These are phyloP conservation scores for Drosophila nr. fundita DNA, from an alignment of 2,888 invertebrate species.

Conservation along the genomic window DNA sequence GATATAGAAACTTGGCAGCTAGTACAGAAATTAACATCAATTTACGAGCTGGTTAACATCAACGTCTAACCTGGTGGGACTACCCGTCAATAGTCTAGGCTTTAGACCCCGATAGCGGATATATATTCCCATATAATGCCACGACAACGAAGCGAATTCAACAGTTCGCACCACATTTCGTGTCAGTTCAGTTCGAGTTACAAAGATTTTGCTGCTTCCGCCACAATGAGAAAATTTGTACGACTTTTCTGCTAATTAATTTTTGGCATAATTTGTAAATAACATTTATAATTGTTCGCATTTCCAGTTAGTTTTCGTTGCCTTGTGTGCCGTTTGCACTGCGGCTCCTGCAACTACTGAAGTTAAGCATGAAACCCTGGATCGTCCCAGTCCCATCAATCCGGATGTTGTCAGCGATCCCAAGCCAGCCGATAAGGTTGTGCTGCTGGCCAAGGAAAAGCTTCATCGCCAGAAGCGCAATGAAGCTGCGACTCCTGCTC, in stretches of 20 bases:
- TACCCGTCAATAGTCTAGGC: slow-evolving; percentile 17
- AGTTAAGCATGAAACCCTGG: slow-evolving; percentile 28
- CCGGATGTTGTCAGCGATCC: slow-evolving; percentile 76
- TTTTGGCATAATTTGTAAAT: background rate
- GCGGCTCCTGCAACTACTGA: slow-evolving; percentile 70
- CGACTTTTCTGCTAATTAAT: slow-evolving; percentile 15
- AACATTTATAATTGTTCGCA: background rate
- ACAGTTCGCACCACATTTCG: slow-evolving; percentile 49
- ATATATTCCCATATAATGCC: slow-evolving; percentile 54
- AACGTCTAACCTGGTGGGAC: slow-evolving; percentile 41
- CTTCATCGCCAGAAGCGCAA: slow-evolving; percentile 65
- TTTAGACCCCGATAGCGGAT: background rate
- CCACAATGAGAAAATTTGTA: slow-evolving; percentile 47
- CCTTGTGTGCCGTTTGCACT: slow-evolving; percentile 62
- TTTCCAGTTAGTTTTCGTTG: slow-evolving; percentile 69
- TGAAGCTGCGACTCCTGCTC: background rate
- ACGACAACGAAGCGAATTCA: slow-evolving; percentile 18
- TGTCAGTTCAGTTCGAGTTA: slow-evolving; percentile 28
- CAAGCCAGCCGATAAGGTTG: slow-evolving; percentile 58
- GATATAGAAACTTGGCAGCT: slow-evolving; percentile 52
- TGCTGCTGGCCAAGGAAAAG: slow-evolving; percentile 17
- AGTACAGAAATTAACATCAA: slow-evolving; percentile 73
- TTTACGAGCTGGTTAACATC: slow-evolving; percentile 74
- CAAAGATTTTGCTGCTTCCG: slow-evolving; percentile 11
- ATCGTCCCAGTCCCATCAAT: slow-evolving; percentile 78